Base-by-base conservation (phyloP, 2,888 invertebrate species). In the Tubulanus polymorphus region DNA sequence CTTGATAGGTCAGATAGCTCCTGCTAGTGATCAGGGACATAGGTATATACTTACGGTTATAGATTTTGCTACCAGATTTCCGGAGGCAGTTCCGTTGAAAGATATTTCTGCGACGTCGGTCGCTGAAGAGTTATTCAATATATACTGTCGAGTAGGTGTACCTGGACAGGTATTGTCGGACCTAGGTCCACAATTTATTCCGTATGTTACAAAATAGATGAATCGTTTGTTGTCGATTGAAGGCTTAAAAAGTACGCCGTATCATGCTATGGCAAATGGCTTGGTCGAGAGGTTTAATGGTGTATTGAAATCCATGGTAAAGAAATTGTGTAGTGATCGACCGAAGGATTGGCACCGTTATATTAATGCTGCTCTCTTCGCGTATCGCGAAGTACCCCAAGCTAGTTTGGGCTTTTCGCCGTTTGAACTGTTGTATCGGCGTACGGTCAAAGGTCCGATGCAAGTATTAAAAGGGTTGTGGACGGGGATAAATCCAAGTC, bases 291-390 rank as follows among this genome's bases (percentile, higher is more conserved):
- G 53, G 29, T 57, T 62, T n/a, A 63, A 57, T 47, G 53, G 60
- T 18, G 37, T 52, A 5, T 18, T 63, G 18, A 59, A 56, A 28
- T 37, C 32, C 12, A 61, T 61, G 51, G 26, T 60, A 10, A 59
- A 60, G 32, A 53, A 49, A 35, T 23, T 60, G 37, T 41, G 35
- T 3, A 29, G 12, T 6, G 55, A 61, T 25, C 48, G 45, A 29
- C 59, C 59, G 12, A 46, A 48, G n/a, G 60, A 65, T 32, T 63
- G 61, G 65, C 59, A 63, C 50, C 53, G 53, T 37, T 62, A 59
- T 46, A 10, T 63, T 6, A 25, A 32, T n/a, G 35, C 61, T 10
- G 50, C 54, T 26, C 50, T 64, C 48, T 64, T 64, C 56, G 63
- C 63, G n/a, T 63, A 64, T 37, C 15, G 61, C 6, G 18, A 18